Evolutionary conservation across 2,797 vertebrate genomes (phyloP).

Genomic region (Chelmon rostratus): DNA sequence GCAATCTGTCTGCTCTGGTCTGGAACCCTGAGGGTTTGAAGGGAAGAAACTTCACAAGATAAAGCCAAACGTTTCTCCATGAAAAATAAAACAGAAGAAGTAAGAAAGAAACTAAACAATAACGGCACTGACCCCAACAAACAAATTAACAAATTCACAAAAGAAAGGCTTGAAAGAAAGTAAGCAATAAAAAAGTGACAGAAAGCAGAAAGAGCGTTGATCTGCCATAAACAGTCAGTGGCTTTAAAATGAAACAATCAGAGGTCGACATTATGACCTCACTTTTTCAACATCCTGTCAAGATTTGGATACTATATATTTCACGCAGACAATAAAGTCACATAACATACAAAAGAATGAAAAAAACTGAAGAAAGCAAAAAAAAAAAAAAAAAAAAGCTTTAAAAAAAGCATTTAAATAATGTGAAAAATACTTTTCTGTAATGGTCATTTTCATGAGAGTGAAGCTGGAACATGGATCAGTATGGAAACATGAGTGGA

Average conservation of each 20-base stretch:
- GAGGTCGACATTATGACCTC: not conserved
- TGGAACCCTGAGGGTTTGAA: not conserved
- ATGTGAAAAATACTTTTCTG: conserved; percentile 18
- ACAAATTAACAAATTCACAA: conserved; percentile 2
- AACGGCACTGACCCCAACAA: not conserved
- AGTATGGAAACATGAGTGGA: conserved; percentile 50
- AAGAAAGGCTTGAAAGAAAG: conserved; percentile 7
- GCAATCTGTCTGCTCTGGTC: conserved; percentile 5
- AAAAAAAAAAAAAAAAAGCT: conserved; percentile 15
- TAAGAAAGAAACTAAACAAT: conserved; percentile 9
- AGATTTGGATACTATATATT: conserved; percentile 26
- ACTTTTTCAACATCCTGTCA: conserved; percentile 2
- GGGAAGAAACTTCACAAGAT: not conserved
- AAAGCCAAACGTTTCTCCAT: not conserved
- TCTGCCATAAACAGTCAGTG: conserved; percentile 32
- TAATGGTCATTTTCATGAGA: conserved; percentile 36
- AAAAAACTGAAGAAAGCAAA: conserved; percentile 15
- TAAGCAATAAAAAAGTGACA: conserved; percentile 5
- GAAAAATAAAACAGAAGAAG: not conserved
- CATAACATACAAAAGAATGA: conserved; percentile 16
- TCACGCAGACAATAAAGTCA: conserved; percentile 24
- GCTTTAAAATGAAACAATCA: conserved; percentile 36
- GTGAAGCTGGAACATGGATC: conserved; percentile 30
- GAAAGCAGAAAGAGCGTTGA: conserved; percentile 9
- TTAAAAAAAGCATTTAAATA: conserved; percentile 11